A percentile compares a stretch with the other conserved stretches of the same genome.
These are phyloP conservation scores for Uloborus plumipes DNA, from an alignment of 2,888 invertebrate species.

Conservation along the genomic window DNA sequence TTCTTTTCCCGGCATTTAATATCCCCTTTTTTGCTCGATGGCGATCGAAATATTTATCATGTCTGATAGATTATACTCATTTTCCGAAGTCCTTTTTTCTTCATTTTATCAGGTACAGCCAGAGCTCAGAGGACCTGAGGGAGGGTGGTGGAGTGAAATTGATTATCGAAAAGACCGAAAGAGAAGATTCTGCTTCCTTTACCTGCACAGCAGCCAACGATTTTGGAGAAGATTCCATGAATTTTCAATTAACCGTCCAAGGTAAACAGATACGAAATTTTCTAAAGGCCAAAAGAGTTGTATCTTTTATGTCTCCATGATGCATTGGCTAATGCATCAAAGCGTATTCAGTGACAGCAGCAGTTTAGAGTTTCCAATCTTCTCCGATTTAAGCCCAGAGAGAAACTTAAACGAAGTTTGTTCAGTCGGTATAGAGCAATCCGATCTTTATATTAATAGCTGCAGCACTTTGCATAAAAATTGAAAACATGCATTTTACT, in stretches of 20 bases:
- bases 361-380: conserved; percentile 17
- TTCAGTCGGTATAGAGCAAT: not conserved
- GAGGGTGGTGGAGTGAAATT: conserved; percentile 46
- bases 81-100: not conserved
- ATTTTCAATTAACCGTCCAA: conserved; percentile 63
- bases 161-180: conserved; percentile 52
- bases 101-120: conserved; percentile 46
- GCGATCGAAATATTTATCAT: no score
- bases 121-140: conserved; percentile 15
- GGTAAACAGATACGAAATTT: conserved; percentile 57
- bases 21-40: no score
- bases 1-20: no score
- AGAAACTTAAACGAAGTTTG: conserved; percentile 1
- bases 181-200: conserved; percentile 63
- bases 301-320: conserved; percentile 20
- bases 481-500: no score
- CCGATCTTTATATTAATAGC: no score
- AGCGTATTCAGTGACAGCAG: not conserved
- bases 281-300: conserved; percentile 5
- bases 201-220: conserved; percentile 63
- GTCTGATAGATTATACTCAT: no score
- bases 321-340: conserved; percentile 28
- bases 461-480: no score
- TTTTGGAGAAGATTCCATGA: conserved; percentile 63
- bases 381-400: not conserved